Base-by-base conservation (phyloP, 2,113 vertebrate genomes). In the Myiopsitta monachus region DNA sequence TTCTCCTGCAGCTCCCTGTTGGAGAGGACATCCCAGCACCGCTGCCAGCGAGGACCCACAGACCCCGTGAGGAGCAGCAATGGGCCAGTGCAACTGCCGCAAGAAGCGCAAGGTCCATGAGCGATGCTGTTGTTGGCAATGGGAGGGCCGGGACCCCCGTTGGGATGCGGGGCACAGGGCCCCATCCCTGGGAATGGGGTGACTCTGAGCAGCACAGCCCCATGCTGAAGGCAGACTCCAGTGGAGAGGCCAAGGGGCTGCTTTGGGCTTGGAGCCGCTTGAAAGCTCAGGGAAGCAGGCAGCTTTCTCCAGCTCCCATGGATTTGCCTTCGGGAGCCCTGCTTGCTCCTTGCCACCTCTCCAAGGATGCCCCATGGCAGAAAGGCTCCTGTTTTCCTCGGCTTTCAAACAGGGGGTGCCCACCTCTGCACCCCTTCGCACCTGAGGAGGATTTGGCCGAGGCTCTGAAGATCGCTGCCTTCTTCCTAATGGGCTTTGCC, bases 51-150 rank as follows among this genome's bases (percentile, higher is more conserved):
- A 69, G 62, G 87, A 85, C 49, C 44, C 10, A 3, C 68, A 12
- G 66, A 19, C 15, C 26, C 67, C 3, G 5, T 7, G 3, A 80
- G 80, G 33, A 90, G 63, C 95, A 95, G 55, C 57, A 74, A 97
- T 97, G 97, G 97, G 97, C 82, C 95, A 97, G 83, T 97, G 96
- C 87, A 72, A 92, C 85, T 97, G 97, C 73, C 95, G 93, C 96
- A 97, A 97, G 97, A 97, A 96, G 89, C 78, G 83, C 92, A 97
- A 97, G 97, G 97, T 97, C 82, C 44, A 19, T 11, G 68, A 49
- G 33, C 3, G 13, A 47, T 1, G 11, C 62, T 2, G 26, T 1
- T 57, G 49, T 1, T 59, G 49, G 62, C 74, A 33, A 18, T 2
- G 70, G 33, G 59, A 69, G 88, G 72, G 82, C 59, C 31, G 77